Percentiles rank a stretch among this genome's conserved stretches.
Conservation (phyloP, 2,113 vertebrate genomes). For the Meriones unguiculatus region DNA sequence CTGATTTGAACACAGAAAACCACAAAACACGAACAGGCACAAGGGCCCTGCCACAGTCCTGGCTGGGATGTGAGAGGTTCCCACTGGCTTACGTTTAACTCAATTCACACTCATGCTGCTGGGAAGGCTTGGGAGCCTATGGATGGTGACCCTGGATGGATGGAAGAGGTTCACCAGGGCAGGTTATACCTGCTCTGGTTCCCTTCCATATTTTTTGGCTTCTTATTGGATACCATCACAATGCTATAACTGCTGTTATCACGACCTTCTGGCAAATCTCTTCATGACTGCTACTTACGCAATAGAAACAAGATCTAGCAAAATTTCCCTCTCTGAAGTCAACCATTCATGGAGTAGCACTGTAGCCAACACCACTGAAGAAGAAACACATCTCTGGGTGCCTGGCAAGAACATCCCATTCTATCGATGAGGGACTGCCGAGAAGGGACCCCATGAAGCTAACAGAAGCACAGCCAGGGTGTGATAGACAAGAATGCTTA, state of each 20-base stretch:
- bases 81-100: not conserved
- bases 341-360: rapidly evolving
- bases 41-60: not conserved
- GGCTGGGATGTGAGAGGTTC: not conserved
- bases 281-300: not conserved
- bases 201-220: not conserved
- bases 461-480: no score
- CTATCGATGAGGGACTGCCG: rapidly evolving
- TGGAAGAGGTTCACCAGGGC: not conserved
- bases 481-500: not conserved
- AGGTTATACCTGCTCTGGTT: not conserved
- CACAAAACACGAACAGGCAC: no score
- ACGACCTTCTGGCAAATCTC: not conserved
- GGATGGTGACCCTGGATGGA: no score
- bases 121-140: not conserved
- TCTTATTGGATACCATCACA: not conserved
- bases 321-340: not conserved
- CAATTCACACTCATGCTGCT: not conserved
- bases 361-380: not conserved
- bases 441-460: no score
- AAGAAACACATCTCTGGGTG: not conserved
- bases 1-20: not conserved
- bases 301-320: not conserved
- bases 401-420: no score
- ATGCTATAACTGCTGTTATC: not conserved